These are phyloP conservation scores for Paraplagusia blochii DNA, from an alignment of 2,113 vertebrate species.

Conservation along the genomic window DNA sequence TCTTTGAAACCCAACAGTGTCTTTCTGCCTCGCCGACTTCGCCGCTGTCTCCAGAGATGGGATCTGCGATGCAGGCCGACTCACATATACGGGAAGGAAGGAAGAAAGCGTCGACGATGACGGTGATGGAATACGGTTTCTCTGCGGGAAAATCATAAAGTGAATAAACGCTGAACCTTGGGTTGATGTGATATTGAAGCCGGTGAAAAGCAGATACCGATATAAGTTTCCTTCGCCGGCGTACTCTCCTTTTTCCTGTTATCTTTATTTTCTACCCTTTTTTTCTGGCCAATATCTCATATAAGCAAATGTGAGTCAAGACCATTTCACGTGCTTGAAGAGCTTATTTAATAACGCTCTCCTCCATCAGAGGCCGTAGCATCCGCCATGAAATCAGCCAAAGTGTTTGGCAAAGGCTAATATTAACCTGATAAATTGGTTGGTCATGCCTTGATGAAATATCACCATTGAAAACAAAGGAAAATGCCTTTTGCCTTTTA, in stretches of 20 bases:
- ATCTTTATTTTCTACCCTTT: neutral
- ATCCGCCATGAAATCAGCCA: slow-evolving; percentile 17
- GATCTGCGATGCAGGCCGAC: slow-evolving; percentile 49
- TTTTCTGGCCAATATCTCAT: neutral
- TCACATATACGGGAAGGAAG: slow-evolving; percentile 55
- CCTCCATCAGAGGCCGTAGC: slow-evolving; percentile 12
- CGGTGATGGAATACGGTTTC: slow-evolving; percentile 10
- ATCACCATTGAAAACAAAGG: slow-evolving; percentile 18
- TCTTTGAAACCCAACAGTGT: slow-evolving; percentile 50
- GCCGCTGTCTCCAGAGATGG: slow-evolving; percentile 48
- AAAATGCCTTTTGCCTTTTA: neutral
- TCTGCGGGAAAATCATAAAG: slow-evolving; percentile 17
- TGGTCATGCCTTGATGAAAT: slow-evolving; percentile 11
- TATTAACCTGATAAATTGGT: slow-evolving; percentile 35
- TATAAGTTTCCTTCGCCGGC: neutral
- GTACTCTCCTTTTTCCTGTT: slow-evolving; percentile 2
- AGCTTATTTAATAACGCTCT: slow-evolving; percentile 3
- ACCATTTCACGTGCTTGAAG: slow-evolving; percentile 5
- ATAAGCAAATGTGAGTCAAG: neutral
- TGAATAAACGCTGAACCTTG: slow-evolving; percentile 29
- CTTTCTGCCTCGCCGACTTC: slow-evolving; percentile 44
- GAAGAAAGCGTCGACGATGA: slow-evolving; percentile 12
- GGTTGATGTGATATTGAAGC: neutral
- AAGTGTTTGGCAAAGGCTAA: slow-evolving; percentile 15
- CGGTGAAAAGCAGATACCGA: neutral